Evolutionary conservation across 2,888 invertebrate species (phyloP), one percentile per base, ranked within the genome.

Genomic region (Agonopterix subpropinquella): DNA sequence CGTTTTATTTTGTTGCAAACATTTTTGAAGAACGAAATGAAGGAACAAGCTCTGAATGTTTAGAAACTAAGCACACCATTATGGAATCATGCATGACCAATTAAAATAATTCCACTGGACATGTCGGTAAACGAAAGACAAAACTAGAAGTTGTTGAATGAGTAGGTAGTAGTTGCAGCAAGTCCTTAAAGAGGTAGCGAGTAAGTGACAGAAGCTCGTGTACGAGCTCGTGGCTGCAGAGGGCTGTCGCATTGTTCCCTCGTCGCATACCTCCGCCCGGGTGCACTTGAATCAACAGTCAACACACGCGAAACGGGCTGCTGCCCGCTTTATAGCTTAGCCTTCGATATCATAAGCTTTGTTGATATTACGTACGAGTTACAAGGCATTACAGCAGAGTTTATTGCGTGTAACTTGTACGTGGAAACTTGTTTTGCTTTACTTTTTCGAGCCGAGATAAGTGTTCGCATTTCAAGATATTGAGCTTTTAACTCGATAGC

Each of bases 211-310:
- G 28, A 28, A 4, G 28, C 28, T 28, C 28, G 28, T 28, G 39
- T 11, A 42, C 11, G 42, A 42, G 42, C 11, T 42, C 42, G 8
- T 42, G 13, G 42, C 8, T 8, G 28, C 43, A 43, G 28, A 36
- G 44, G 47, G 49, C 48, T 49, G 51, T 52, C 47, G 46, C 41
- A 56, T 65, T 65, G 65, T 65, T 63, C 56, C 49, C 56, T 54
- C 60, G 65, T 64, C 56, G 62, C 61, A 71, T 75, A 62, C 61
- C 56, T 53, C 53, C 49, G 57, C 52, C 52, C 53, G 52, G 48
- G 28, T 28, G 59, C 80, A 80, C 77, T 82, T 81, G 81, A 73
- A 69, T 81, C 77, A 81, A 81, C 72, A 80, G 47, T 81, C 77
- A 81, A 82, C 73, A 80, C 46, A 54, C 53, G 51, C 57, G 54